phyloP scores from a whole-genome alignment of 2,888 invertebrate genomes.

The Ennomos fuscantarius region DNA sequence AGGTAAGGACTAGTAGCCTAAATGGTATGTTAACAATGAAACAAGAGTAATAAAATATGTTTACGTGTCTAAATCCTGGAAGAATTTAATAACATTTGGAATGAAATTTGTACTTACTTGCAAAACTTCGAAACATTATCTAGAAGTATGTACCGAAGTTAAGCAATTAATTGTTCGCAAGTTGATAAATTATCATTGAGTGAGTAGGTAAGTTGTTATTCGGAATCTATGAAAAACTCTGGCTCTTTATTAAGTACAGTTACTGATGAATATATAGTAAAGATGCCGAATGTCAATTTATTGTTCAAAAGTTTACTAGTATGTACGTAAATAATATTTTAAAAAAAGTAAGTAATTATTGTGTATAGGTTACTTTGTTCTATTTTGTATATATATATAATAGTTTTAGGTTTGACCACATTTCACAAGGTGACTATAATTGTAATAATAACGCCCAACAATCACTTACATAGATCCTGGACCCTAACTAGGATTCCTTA shows the following conservation, averaged over 20 bases:
- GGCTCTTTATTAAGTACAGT: slow-evolving; percentile 38
- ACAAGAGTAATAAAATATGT: slow-evolving; percentile 28
- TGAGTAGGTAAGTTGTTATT: slow-evolving; percentile 33
- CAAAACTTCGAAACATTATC: slow-evolving; percentile 36
- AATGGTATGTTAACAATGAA: slow-evolving; percentile 10
- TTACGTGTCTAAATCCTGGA: slow-evolving; percentile 25
- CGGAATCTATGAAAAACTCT: slow-evolving; percentile 37
- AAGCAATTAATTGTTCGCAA: slow-evolving; percentile 43
- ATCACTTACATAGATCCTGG: too few species aligned
- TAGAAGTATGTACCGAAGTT: slow-evolving; percentile 41
- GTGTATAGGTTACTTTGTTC: too few species aligned
- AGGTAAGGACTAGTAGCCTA: not conserved
- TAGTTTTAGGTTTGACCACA: too few species aligned
- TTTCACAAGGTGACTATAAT: too few species aligned
- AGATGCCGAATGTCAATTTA: too few species aligned
- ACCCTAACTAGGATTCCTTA: too few species aligned
- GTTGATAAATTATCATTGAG: slow-evolving; percentile 42
- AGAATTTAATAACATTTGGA: slow-evolving; percentile 30
- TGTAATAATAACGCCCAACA: too few species aligned
- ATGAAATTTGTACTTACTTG: slow-evolving; percentile 29
- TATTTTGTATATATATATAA: too few species aligned
- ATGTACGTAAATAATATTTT: too few species aligned
- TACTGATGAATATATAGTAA: too few species aligned
- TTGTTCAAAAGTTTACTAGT: too few species aligned
- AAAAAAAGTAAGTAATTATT: too few species aligned